Evolutionary conservation across 1,140 invertebrate genomes (phyloP).

Genomic region (Druon quercuslanigerum): DNA sequence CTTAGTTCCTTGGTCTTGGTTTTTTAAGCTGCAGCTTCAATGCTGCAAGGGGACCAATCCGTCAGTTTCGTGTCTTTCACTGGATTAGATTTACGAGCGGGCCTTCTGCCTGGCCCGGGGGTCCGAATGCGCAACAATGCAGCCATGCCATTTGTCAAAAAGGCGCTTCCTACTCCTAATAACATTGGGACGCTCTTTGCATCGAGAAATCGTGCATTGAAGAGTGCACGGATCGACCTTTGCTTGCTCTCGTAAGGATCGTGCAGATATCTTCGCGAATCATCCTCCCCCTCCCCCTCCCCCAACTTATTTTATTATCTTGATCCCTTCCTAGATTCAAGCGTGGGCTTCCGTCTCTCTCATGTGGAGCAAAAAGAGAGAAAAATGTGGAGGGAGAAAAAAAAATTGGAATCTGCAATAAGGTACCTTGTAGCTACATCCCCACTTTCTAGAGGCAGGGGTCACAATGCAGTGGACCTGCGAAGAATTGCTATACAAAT

Average conservation of each 20-base stretch:
- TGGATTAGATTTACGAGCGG: constrained; percentile 63
- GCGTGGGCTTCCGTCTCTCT: constrained; percentile 36
- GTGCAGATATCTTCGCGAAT: constrained; percentile 31
- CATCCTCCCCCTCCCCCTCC: constrained; percentile 34
- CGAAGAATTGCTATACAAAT: constrained; percentile 51
- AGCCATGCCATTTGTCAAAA: constrained; percentile 67
- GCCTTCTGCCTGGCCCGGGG: constrained; percentile 48
- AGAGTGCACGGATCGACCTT: constrained; percentile 46
- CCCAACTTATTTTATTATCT: constrained; percentile 36
- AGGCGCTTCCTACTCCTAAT: constrained; percentile 67
- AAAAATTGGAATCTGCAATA: neutral
- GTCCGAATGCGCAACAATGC: constrained; percentile 61
- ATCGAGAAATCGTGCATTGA: constrained; percentile 51
- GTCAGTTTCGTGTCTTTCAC: constrained; percentile 62
- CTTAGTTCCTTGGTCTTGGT: constrained; percentile 37
- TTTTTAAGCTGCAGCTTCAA: neutral
- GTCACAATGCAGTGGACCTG: constrained; percentile 40
- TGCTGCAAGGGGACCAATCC: constrained; percentile 43
- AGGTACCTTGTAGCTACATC: constrained; percentile 12
- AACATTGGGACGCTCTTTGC: constrained; percentile 47
- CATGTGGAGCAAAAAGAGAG: constrained; percentile 14
- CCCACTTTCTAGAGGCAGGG: constrained; percentile 32
- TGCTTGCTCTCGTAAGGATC: constrained; percentile 38
- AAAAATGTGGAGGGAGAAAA: neutral
- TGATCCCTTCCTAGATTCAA: constrained; percentile 18